Conservation (phyloP, 37 sponge, comb jelly and placozoan species). For the Oscarella lobularis region DNA sequence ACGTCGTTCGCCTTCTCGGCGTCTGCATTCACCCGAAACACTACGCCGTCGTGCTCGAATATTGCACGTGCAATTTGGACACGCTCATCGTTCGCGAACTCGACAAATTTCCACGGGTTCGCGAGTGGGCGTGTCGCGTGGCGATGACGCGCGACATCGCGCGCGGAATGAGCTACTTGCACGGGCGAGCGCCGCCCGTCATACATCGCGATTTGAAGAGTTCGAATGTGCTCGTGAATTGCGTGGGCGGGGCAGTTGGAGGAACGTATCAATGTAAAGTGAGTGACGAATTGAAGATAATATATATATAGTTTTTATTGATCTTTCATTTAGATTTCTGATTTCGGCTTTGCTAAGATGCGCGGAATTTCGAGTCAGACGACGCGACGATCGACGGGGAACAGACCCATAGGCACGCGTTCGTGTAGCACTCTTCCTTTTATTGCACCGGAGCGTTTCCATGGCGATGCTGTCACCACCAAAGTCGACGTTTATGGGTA, state of each 20-base stretch:
- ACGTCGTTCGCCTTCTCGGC: not conserved
- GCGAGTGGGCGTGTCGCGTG: not conserved
- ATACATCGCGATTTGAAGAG: not conserved
- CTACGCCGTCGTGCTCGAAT: not conserved
- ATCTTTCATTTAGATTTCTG: not conserved
- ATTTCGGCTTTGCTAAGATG: not conserved
- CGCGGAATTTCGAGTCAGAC: not conserved
- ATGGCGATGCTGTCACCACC: not conserved
- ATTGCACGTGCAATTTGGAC: not conserved
- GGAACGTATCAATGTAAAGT: not conserved
- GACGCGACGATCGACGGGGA: not conserved
- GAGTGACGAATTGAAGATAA: no score
- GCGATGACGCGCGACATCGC: not conserved
- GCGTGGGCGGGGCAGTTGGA: no score
- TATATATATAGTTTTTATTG: not conserved
- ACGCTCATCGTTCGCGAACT: not conserved
- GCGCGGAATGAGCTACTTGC: not conserved
- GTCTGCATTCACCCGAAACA: not conserved
- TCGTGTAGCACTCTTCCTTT: not conserved
- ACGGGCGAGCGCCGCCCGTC: not conserved
- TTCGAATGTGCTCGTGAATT: not conserved
- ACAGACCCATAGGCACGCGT: not conserved
- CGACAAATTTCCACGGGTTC: not conserved
- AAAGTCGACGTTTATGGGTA: not conserved
- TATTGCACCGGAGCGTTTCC: not conserved